phyloP scores from a whole-genome alignment of 2,113 vertebrate species.

The Fukomys damarensis region DNA sequence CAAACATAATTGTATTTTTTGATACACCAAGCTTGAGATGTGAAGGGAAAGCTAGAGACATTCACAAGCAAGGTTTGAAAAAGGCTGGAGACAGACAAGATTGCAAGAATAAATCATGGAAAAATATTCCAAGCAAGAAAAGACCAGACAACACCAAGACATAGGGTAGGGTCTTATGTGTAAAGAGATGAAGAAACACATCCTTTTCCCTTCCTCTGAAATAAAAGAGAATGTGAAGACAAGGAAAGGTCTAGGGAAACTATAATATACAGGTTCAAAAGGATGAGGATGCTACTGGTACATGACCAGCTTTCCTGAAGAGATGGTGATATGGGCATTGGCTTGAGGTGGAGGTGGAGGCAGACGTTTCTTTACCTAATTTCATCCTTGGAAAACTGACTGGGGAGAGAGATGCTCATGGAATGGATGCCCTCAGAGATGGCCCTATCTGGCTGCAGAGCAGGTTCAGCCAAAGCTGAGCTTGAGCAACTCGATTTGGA shows the following conservation, averaged over 20 bases:
- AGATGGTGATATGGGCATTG: not conserved
- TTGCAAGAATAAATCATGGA: not conserved
- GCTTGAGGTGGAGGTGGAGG: too few relatives aligned
- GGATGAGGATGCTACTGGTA: not conserved
- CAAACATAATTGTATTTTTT: not conserved
- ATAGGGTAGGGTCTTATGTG: not conserved
- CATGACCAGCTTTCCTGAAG: not conserved
- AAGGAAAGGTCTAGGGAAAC: not conserved
- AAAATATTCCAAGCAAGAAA: not conserved
- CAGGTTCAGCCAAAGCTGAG: not conserved
- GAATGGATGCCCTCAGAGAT: not conserved
- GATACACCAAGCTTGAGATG: not conserved
- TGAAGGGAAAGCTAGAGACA: not conserved
- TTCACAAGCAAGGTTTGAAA: not conserved
- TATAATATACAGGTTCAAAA: not conserved
- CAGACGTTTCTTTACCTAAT: not conserved
- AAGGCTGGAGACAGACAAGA: not conserved
- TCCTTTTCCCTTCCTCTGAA: not conserved
- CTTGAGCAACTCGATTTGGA: conserved; percentile 63
- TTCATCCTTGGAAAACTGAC: not conserved
- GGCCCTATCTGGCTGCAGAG: not conserved
- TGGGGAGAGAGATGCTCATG: not conserved
- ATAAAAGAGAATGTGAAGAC: not conserved
- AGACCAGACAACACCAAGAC: not conserved
- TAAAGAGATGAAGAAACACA: not conserved